Conservation (phyloP, 2,797 vertebrate genomes). For the Oreochromis mossambicus region DNA sequence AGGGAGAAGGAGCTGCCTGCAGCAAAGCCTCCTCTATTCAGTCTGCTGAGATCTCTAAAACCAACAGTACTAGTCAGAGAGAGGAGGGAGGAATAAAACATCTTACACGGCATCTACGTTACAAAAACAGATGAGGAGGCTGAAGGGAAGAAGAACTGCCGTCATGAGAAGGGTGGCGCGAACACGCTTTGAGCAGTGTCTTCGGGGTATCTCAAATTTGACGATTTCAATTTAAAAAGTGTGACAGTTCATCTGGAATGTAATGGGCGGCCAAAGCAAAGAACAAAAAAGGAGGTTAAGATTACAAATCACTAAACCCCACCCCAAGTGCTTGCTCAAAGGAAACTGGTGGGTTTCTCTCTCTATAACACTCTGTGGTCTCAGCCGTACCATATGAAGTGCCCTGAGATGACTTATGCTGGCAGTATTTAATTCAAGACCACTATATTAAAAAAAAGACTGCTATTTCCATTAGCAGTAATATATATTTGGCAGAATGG, state of each 20-base stretch:
- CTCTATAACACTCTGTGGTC: neutral
- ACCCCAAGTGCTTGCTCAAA: neutral
- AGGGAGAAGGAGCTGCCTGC: constrained; percentile 66
- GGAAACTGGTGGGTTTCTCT: neutral
- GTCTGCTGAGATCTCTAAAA: constrained; percentile 68
- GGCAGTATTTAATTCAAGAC: neutral
- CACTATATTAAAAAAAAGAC: neutral
- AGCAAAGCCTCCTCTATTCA: constrained; percentile 61
- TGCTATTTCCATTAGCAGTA: neutral
- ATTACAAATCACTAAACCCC: neutral
- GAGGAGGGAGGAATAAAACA: neutral
- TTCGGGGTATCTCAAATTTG: neutral
- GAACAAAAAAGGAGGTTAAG: neutral
- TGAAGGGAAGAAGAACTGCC: neutral
- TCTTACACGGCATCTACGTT: neutral
- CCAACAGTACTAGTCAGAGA: constrained; percentile 51
- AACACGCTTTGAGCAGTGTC: neutral
- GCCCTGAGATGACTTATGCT: neutral
- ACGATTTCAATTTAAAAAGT: neutral
- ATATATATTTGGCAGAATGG: neutral
- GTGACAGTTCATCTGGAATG: neutral
- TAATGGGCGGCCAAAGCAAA: neutral
- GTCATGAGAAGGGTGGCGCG: neutral
- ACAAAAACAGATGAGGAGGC: constrained; percentile 4
- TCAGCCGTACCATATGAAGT: neutral